Conservation (phyloP, 1,140 invertebrate species). For the Zaprionus africanus region DNA sequence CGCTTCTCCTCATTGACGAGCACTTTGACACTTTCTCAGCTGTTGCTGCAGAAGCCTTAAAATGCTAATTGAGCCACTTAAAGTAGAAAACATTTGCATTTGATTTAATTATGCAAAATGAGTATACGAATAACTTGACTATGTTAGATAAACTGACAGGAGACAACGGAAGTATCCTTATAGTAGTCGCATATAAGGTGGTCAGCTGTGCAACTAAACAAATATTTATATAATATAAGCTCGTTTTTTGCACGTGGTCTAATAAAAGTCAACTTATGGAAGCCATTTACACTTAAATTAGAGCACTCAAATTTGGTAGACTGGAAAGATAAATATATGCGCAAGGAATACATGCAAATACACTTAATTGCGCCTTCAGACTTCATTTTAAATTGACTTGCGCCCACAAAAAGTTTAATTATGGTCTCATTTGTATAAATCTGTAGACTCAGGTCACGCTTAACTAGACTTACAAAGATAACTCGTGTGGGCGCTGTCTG, state of each 20-base stretch:
- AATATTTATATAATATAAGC: not conserved
- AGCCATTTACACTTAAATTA: not conserved
- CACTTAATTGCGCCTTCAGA: not conserved
- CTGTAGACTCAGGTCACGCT: slow-evolving; percentile 16
- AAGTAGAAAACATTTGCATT: slow-evolving; percentile 62
- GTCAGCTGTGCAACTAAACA: not conserved
- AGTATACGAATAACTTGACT: not conserved
- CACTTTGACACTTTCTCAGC: slow-evolving; percentile 35
- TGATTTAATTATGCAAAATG: slow-evolving; percentile 68
- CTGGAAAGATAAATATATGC: too few species aligned
- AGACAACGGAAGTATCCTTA: not conserved
- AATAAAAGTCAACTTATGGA: not conserved
- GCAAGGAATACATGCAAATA: not conserved
- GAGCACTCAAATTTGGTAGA: too few species aligned
- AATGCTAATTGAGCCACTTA: slow-evolving; percentile 59
- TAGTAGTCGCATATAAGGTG: too few species aligned
- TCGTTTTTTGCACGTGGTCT: not conserved
- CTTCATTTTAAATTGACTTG: not conserved
- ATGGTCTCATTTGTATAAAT: slow-evolving; percentile 4
- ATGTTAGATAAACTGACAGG: not conserved
- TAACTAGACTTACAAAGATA: slow-evolving; percentile 17
- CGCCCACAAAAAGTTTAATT: slow-evolving; percentile 1
- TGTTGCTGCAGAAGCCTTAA: slow-evolving; percentile 33
- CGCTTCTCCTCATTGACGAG: not conserved
- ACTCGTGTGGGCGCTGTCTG: slow-evolving; percentile 9